These are phyloP conservation scores for Poeciliopsis gracilis DNA, from an alignment of 2,797 vertebrate species.

Conservation along the genomic window DNA sequence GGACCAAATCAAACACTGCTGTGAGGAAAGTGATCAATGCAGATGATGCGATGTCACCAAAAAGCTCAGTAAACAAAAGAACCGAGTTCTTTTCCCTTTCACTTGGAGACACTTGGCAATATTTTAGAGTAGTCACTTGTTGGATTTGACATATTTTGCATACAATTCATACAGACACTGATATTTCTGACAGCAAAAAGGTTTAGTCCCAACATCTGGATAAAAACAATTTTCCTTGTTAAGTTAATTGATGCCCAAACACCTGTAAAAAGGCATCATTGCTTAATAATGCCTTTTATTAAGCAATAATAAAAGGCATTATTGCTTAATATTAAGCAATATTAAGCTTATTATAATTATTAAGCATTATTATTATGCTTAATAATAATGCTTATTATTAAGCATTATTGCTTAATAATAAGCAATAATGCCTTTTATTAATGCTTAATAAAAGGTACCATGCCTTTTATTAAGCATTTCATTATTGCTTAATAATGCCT, in stretches of 20 bases:
- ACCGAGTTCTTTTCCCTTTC: neutral
- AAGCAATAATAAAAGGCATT: no score
- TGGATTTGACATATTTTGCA: neutral
- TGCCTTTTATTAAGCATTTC: no score
- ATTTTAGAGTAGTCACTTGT: neutral
- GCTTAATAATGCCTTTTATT: no score
- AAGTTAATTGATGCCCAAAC: neutral
- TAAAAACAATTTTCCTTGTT: neutral
- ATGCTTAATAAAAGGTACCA: no score
- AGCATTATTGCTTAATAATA: no score
- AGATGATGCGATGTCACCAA: constrained; percentile 11
- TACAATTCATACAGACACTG: neutral
- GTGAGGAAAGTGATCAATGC: constrained; percentile 1
- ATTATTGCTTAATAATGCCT: no score
- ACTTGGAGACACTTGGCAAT: neutral
- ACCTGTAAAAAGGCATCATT: neutral
- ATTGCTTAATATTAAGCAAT: no score
- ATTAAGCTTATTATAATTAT: no score
- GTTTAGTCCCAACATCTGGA: neutral
- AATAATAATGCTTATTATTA: no score
- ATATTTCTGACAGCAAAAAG: neutral
- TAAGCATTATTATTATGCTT: no score
- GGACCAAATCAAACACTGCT: constrained; percentile 25
- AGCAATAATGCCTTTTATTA: no score
- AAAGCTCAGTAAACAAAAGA: constrained; percentile 5